Evolutionary conservation across 1,140 invertebrate species (phyloP), one percentile per base, ranked within the genome.

Genomic region (Zeugodacus cucurbitae): DNA sequence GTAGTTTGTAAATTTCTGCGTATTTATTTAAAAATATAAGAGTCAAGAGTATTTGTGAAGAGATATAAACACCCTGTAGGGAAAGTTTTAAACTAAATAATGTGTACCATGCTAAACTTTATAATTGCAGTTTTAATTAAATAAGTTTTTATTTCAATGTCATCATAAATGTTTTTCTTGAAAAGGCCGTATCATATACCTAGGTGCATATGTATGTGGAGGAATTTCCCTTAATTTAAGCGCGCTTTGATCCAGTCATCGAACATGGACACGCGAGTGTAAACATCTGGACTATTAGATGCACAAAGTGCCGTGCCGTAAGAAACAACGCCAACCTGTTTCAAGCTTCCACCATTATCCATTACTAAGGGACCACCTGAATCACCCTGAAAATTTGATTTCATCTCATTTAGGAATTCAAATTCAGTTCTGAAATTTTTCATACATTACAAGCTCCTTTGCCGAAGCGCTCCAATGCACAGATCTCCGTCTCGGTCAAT

Each of bases 281-380:
- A 96, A n/a, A 95, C 95, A 89, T 95, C 95, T 6, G 95, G 95
- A 87, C 92, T 90, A 59, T 91, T 92, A 78, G 91, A 91, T 17
- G 92, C 92, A 57, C 92, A 93, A 90, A 96, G 96, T 59, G 94
- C 93, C 34, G 94, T 95, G 0, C 96, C 96, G 90, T 95, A 97
- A 0, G 96, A 96, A 1, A 97, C 96, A 0, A 97, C 94, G 14
- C 96, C 96, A 64, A 96, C 94, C 86, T 95, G 94, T 29, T 90
- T 90, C 0, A 91, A 78, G 3, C 78, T 87, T 3, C 91, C 90
- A 2, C 90, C 91, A 48, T 89, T 91, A 2, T 85, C 78, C 89
- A 93, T 92, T 0, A 93, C 92, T 26, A 97, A 89, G 32, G 96
- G 96, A 58, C 96, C 96, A 34, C 96, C 96, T 34, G 96, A 97